Base-by-base conservation (phyloP, 64 coral and sea anemone species). In the Actinia tenebrosa region DNA sequence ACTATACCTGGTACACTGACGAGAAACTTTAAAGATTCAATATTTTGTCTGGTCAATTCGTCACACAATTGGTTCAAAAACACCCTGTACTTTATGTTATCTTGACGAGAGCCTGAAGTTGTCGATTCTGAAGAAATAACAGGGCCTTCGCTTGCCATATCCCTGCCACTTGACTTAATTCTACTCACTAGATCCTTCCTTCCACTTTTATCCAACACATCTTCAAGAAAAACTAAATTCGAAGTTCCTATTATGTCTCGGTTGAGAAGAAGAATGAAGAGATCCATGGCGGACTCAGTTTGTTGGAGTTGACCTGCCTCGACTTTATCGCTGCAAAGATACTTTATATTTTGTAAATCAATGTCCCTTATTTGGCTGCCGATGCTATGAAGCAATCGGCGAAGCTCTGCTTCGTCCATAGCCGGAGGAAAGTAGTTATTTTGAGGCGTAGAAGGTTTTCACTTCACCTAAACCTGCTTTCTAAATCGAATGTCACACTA, bases 271-370 rank as follows among this genome's bases (percentile, higher is more conserved):
- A 82, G 77, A 23, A 85, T 83, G 78, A 99, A 93, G 14, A 99
- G 63, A 9, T 90, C 86, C 7, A 19, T 56, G 25, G 87, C 61
- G 47, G 69, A 78, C 18, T 60, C 44, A 18, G 92, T 68, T 54
- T 84, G 88, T 84, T 99, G 90, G 7, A 99, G 89, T 20, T 88
- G 60, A 52, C 85, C 93, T 53, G 87, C 56, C 3, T 84, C 64
- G 80, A 99, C 92, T 37, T 77, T 60, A 22, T 85, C 97, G 16
- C 79, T 55, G 66, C 97, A 93, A 23, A 99, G 86, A 84, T 95
- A 92, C 30, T 99, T 99, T 13, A 99, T 8, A 45, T 86, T 92
- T 60, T 94, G 87, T 64, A 99, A 59, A 78, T 99, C 97, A 11
- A 18, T 60, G 22, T 42, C 80, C 56, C 72, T 90, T 68, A 84